Evolutionary conservation across 2,888 invertebrate genomes (phyloP), one percentile per base, ranked within the genome.

Genomic region (Hybos culiciformis): DNA sequence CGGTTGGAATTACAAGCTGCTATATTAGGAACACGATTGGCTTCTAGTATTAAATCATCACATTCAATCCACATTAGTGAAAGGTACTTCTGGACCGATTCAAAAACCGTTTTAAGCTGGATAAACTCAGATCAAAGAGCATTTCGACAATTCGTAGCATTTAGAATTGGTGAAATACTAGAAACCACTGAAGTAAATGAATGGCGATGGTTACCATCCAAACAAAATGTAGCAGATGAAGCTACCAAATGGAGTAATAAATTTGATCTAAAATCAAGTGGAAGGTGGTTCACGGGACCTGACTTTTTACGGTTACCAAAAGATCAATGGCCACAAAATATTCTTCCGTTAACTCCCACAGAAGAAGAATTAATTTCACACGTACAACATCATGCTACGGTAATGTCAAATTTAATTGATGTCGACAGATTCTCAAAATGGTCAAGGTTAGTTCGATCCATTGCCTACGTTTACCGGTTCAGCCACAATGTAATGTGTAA

Each of bases 21-120:
- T 3, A 42, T 50, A 2, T 43, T 54, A 15, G 54, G 53, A 20
- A 34, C 38, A 7, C 37, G 48, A 14, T 42, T 50, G 12, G 39
- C 31, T 32, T 40, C 48, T 32, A 24, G 23, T 26, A 37, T 43
- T 37, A 43, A 33, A n/a, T n/a, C n/a, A n/a, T n/a, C n/a, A 29
- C 45, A 45, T n/a, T 33, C 39, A 3, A 39, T 54, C 11, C 14
- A 18, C 1, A 45, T 52, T 21, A 29, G 41, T 14, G 12, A 42
- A 7, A 48, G 14, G 1, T 18, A 44, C 17, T 53, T 50, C 40
- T 56, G 54, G 56, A 45, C 53, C 4, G 54, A 58, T 37, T 57
- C 55, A 2, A 51, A 44, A 40, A 53, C 50, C 3, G 54, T 53
- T 12, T 24, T 56, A 14, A 31, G 40, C 8, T 56, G 54, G 55